Base-by-base conservation (phyloP, 1,140 invertebrate genomes). In the Portunus trituberculatus region DNA sequence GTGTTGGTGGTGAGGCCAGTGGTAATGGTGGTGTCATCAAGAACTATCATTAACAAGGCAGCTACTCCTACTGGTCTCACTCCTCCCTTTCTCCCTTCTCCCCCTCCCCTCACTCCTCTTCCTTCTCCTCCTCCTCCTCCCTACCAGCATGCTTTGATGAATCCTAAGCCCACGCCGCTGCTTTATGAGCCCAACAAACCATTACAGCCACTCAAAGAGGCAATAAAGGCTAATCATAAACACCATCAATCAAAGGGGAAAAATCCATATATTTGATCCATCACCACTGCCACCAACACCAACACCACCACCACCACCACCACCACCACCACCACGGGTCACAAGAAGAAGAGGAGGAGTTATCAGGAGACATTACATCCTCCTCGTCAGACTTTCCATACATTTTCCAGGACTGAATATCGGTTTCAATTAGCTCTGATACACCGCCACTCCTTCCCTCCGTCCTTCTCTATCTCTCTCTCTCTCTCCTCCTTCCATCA, bases 221-320 rank as follows among this genome's bases (percentile, higher is more conserved):
- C 92, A 86, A 93, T 93, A 93, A 86, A 88, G 28, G 29, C 92
- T 88, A 39, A 93, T 93, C 92, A 86, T 67, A 87, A 32, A 59
- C 46, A 59, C 46, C 92, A 93, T 88, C 92, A 93, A 84, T 93
- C 92, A 52, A n/a, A n/a, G 25, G 91, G 12, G 10, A 93, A 59
- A 86, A 84, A 29, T 46, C 28, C 46, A 48, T 91, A 91, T 91
- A 91, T 48, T 76, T 67, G 28, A 52, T 32, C 59, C 59, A 67
- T 28, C 59, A 82, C 91, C 28, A 59, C 29, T 52, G 46, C 89
- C 45, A 91, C 45, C 39, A 90, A 32, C 12, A 45, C 84, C 29
- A 90, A 20, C 39, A 90, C 45, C 25, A 90, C 31, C 39, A 39
- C 45, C 25, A 10, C 46, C 45, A 52, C 89, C 45, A 91, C 89